Percentiles rank a stretch among this genome's conserved stretches.
phyloP scores from a whole-genome alignment of 2,888 invertebrate genomes.

The Bruchidius siliquastri region DNA sequence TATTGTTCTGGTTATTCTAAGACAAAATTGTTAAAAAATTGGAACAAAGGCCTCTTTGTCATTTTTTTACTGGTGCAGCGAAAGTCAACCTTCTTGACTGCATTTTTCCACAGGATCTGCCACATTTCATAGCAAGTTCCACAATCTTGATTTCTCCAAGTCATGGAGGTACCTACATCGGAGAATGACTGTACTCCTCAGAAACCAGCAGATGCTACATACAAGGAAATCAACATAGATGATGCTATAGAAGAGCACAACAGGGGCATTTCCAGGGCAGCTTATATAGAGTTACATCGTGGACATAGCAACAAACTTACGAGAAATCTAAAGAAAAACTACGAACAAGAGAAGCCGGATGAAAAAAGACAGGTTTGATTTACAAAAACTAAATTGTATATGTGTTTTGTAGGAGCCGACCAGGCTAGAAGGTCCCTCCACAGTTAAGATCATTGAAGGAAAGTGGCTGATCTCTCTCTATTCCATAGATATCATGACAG shows the following conservation, averaged over 20 bases:
- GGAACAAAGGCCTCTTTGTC: no score
- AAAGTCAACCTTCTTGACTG: no score
- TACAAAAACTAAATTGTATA: no score
- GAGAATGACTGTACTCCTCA: no score
- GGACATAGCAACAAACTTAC: neutral
- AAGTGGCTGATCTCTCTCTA: no score
- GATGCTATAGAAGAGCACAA: neutral
- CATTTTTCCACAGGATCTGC: neutral
- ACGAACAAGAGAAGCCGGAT: neutral
- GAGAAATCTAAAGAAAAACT: neutral
- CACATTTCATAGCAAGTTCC: neutral
- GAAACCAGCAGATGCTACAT: neutral
- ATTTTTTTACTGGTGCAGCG: no score
- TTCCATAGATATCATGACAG: no score
- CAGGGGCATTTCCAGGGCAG: constrained; percentile 10
- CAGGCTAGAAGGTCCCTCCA: no score
- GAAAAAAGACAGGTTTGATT: neutral
- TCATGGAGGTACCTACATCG: neutral
- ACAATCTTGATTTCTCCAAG: neutral
- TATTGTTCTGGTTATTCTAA: no score
- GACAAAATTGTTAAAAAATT: no score
- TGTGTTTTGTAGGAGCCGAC: no score
- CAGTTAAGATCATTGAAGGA: no score
- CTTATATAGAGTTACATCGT: constrained; percentile 16
- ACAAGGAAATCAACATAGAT: neutral